Evolutionary conservation across 2,888 invertebrate genomes (phyloP), one percentile per base, ranked within the genome.

Genomic region (Pedicia rivosa): DNA sequence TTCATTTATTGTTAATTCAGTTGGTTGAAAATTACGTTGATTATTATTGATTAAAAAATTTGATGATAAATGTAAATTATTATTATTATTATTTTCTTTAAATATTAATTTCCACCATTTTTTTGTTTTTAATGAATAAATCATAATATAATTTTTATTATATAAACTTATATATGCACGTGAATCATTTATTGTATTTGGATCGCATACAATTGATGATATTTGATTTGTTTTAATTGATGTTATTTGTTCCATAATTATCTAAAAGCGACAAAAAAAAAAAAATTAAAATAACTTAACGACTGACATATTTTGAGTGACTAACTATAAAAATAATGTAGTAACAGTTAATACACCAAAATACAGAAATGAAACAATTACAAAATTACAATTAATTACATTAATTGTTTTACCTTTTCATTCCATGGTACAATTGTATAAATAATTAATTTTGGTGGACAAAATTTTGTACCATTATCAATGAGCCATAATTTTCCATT

Each of bases 401-500:
- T 26, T n/a, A 22, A 5, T 15, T 34, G 13, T 6, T 14, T 22
- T n/a, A 26, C 5, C n/a, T n/a, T n/a, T 22, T 22, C 32, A 32
- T 4, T 32, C 32, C 32, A 14, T 9, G 32, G 25, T 2, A 35
- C 25, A 35, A 35, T 25, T 16, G n/a, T 26, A 17, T 35, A 35
- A 7, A 43, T 41, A 15, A 47, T 34, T 29, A 48, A 20, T 41
- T 48, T 48, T 7, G 46, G 40, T 8, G 33, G 30, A 42, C 48
- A 48, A 31, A 34, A 25, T 5, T 38, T 24, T 35, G 31, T 43
- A 20, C 48, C 48, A 19, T 36, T 29, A 39, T 48, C 48, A 7
- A 48, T 26, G 12, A 48, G 8, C 46, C 46, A 48, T 10, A 48
- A 25, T 25, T 40, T 39, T n/a, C 40, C 44, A 4, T 38, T 37